Evolutionary conservation across 2,113 vertebrate genomes (phyloP).

Genomic region (Struthio camelus): DNA sequence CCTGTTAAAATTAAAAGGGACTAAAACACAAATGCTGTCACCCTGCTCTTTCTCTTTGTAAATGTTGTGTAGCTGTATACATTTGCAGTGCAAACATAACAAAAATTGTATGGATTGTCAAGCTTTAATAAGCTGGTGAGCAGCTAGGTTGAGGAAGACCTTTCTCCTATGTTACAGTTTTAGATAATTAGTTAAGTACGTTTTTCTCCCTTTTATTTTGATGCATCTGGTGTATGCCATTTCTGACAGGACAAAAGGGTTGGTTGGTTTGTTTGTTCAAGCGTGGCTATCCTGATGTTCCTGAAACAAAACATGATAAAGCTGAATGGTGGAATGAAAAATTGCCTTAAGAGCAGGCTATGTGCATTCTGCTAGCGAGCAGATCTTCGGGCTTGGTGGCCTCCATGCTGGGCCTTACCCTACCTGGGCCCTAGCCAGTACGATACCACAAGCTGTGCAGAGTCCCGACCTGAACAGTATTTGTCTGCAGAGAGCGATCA

Average conservation of each 20-base stretch:
- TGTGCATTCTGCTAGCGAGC: too few relatives aligned
- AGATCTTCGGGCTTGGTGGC: too few relatives aligned
- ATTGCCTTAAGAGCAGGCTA: too few relatives aligned
- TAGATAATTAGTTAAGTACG: not conserved
- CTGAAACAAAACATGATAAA: not conserved
- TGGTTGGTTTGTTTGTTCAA: not conserved
- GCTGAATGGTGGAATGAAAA: too few relatives aligned
- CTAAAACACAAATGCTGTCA: not conserved
- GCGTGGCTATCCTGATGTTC: not conserved
- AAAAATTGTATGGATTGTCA: not conserved
- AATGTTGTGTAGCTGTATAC: not conserved
- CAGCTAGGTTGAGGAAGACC: not conserved
- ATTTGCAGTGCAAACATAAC: not conserved
- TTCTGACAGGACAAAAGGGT: not conserved
- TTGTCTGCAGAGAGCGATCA: not conserved
- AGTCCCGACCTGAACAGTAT: rapidly evolving
- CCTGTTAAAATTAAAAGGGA: not conserved
- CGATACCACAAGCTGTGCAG: too few relatives aligned
- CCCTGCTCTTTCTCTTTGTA: not conserved
- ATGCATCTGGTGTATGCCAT: not conserved
- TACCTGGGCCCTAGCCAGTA: too few relatives aligned
- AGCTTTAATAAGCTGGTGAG: not conserved
- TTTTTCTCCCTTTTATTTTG: not conserved
- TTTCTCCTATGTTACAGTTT: not conserved
- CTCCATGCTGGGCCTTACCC: too few relatives aligned